Evolutionary conservation across 2,888 invertebrate genomes (phyloP), one percentile per base, ranked within the genome.

Genomic region (Horisme vitalbata): DNA sequence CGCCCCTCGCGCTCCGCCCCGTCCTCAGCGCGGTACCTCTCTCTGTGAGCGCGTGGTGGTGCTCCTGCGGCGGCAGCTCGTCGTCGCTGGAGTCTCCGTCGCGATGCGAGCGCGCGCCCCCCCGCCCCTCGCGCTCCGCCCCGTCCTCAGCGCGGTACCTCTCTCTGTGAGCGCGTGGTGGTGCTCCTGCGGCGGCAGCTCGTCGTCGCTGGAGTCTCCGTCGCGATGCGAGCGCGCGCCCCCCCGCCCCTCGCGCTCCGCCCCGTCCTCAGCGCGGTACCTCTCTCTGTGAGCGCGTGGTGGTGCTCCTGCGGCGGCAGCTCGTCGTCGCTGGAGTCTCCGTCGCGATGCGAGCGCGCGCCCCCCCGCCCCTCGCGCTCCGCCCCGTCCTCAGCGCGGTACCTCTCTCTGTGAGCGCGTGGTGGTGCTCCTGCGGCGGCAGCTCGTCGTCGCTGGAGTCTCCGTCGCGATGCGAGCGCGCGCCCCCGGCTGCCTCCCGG

Each of bases 31-130:
- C n/a, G 7, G 3, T 39, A 84, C 85, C 83, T 49, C 73, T 56
- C 63, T 87, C 86, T 8, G 59, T 59, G 1, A 11, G 28, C 5
- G 92, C 91, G 68, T 93, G 93, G 55, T 92, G 91, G 46, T 92
- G 84, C 65, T 93, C 91, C 57, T 95, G 94, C 57, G 96, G 97
- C 12, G 96, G 95, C 70, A 97, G 95, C 76, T 98, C 98, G 74
- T 99, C 99, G 75, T 99, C 99, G 63, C 97, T 97, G 31, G 97
- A 98, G 94, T 98, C 95, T 0, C 99, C 99, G 75, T 99, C 99
- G 47, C 96, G 93, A 75, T 99, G 98, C 8, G 38, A 8, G 74
- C 21, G 36, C 6, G 98, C 92, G n/a, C 97, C 95, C 50, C 98
- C 91, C 61, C 98, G 88, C 0, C 98, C 98, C 87, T 98, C 97